These are phyloP conservation scores for Acridotheres tristis DNA, from an alignment of 2,797 vertebrate genomes.

Conservation along the genomic window DNA sequence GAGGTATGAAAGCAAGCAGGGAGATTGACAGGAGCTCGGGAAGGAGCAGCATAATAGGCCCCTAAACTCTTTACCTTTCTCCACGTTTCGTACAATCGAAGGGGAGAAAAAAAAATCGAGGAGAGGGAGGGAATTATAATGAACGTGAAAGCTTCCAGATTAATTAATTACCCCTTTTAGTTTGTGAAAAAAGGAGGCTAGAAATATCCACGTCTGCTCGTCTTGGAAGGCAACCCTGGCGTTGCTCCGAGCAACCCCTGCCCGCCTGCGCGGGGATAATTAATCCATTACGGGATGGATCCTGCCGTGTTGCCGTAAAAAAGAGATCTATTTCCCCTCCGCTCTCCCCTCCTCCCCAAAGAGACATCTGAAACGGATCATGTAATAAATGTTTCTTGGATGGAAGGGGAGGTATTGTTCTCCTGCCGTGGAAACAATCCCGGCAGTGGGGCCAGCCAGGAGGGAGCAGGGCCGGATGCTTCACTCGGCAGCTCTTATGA, in stretches of 20 bases:
- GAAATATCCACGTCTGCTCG: slow-evolving; percentile 49
- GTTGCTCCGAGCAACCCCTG: background rate
- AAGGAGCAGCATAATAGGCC: background rate
- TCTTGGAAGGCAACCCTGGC: slow-evolving; percentile 56
- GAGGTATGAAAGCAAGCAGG: background rate
- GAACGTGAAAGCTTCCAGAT: slow-evolving; percentile 40
- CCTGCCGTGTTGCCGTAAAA: background rate
- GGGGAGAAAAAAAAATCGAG: background rate
- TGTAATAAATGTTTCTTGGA: slow-evolving; percentile 62
- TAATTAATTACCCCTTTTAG: slow-evolving; percentile 69
- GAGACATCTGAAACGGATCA: slow-evolving; percentile 61
- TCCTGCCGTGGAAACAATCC: slow-evolving; percentile 44
- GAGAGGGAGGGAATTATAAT: background rate
- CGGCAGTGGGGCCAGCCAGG: background rate
- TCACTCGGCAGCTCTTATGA: background rate
- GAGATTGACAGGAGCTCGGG: background rate
- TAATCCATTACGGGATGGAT: slow-evolving; percentile 66
- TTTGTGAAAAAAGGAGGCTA: slow-evolving; percentile 6
- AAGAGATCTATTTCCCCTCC: slow-evolving; percentile 48
- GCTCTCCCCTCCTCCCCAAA: slow-evolving; percentile 28
- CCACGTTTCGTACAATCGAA: background rate
- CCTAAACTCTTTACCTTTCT: background rate
- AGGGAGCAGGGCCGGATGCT: background rate
- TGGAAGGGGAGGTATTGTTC: slow-evolving; percentile 65
- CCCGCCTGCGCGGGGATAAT: slow-evolving; percentile 46